Conservation (phyloP, 1,140 invertebrate genomes). For the Bombus terrestris region DNA sequence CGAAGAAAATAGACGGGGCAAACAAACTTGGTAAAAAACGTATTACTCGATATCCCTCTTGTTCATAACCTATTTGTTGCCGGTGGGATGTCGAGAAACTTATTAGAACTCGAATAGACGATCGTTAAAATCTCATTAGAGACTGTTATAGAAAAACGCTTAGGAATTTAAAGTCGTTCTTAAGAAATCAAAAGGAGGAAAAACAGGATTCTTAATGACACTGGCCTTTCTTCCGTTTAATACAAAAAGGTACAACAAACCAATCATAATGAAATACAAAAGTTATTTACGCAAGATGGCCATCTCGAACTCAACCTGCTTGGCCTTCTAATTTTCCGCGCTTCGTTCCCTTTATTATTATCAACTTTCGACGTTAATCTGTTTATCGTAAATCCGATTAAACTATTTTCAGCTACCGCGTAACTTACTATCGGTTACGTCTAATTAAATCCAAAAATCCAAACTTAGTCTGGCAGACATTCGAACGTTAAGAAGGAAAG, state of each 20-base stretch:
- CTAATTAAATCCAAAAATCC: neutral
- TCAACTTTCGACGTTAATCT: no score
- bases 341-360: no score
- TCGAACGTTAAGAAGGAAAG: no score
- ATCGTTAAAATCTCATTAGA: conserved; percentile 13
- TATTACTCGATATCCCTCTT: neutral
- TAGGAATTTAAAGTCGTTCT: neutral
- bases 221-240: neutral
- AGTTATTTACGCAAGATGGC: neutral
- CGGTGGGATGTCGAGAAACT: neutral
- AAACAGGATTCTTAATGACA: neutral
- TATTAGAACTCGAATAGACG: neutral
- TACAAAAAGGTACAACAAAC: neutral
- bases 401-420: neutral
- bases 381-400: neutral
- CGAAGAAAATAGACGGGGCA: neutral
- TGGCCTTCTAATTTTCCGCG: no score
- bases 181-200: neutral
- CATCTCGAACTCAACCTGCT: no score
- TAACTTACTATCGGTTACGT: neutral
- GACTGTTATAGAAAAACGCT: neutral
- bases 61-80: neutral
- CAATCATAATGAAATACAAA: neutral
- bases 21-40: neutral
- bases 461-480: no score